Base-by-base conservation (phyloP, 1,140 invertebrate species). In the Meloidogyne exigua region DNA sequence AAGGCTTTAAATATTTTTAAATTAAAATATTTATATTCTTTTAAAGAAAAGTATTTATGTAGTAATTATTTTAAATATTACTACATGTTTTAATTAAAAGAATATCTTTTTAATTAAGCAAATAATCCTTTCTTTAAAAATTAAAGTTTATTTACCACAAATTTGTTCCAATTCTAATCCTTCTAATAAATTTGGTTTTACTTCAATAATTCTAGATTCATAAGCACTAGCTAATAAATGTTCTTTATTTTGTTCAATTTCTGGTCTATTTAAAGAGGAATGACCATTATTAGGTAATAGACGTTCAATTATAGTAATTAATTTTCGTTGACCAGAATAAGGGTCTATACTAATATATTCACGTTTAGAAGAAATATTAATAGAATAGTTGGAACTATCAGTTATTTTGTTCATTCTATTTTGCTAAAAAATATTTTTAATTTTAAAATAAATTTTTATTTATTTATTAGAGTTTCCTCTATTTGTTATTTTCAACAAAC, bases 321-420 rank as follows among this genome's bases (percentile, higher is more conserved):
- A 68, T 69, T 87, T 87, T 62, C 78, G 83, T 15, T 80, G 36
- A 7, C 85, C 85, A 26, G 78, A 83, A 18, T 77, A 63, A 1
- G 84, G 81, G 76, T 85, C 84, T 13, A 80, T 64, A 57, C 72
- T 76, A 21, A 85, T 71, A 25, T 67, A 84, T 42, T 85, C 83
- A 44, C 71, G 76, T 49, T 70, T 72, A 44, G 49, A 69, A 81
- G 57, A 76, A 81, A 39, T 32, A 65, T 64, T 26, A 39, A 9
- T 39, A 39, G 9, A 39, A 39, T 3, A 39, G 9, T 3, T 9
- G 21, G n/a, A 32, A 69, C 11, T 28, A n/a, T 28, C 21, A 42
- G 18, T 42, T 28, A 26, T 12, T 72, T 26, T 23, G 15, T 62
- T 64, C 0, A 23, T 13, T 21, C n/a, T 11, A 15, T 13, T 25